These are phyloP conservation scores for Dryoscopus gambensis DNA, from an alignment of 2,113 vertebrate species.

Conservation along the genomic window DNA sequence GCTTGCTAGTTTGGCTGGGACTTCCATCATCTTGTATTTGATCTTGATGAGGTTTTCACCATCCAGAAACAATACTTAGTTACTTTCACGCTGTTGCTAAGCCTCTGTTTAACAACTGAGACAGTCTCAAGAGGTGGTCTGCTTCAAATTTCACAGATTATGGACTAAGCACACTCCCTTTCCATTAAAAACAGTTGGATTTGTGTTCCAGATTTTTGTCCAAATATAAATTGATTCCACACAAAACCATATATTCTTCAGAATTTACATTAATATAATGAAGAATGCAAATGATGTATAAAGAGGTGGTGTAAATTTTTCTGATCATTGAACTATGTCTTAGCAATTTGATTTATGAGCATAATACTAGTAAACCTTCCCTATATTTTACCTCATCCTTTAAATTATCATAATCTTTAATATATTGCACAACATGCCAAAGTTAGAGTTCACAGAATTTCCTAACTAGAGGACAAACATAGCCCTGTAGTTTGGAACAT, in stretches of 20 bases:
- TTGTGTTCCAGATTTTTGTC: background rate
- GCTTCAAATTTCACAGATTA: background rate
- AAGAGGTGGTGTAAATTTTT: background rate
- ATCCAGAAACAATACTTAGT: background rate
- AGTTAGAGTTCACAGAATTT: background rate
- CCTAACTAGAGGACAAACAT: background rate
- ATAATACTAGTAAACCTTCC: background rate
- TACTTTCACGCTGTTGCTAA: background rate
- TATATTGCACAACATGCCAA: background rate
- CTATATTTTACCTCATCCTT: background rate
- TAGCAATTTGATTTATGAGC: background rate
- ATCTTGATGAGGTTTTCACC: background rate
- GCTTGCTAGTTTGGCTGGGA: background rate
- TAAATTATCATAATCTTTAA: background rate
- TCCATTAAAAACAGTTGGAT: background rate
- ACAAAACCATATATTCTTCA: background rate
- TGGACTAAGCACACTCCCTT: background rate
- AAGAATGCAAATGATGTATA: background rate
- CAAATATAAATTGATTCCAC: background rate
- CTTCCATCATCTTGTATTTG: background rate
- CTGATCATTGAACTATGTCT: background rate
- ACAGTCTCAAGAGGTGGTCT: background rate
- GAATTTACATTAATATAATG: background rate
- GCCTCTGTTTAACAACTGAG: background rate
- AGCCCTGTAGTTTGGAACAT: background rate